phyloP scores from a whole-genome alignment of 92 coral and sea anemone species.

The Zoanthus sansibaricus region DNA sequence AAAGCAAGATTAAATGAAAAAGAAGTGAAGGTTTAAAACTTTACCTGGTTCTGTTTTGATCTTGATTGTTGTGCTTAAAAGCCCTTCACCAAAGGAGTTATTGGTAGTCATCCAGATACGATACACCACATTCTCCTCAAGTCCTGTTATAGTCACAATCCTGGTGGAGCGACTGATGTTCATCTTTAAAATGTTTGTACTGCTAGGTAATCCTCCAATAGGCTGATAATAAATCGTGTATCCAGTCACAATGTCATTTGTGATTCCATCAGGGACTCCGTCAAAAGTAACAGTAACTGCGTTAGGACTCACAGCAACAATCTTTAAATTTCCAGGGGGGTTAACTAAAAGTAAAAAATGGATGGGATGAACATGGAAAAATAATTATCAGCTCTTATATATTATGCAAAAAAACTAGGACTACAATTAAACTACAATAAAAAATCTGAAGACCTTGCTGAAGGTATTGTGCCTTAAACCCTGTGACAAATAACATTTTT shows the following conservation, averaged over 20 bases:
- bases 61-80: neutral
- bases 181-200: neutral
- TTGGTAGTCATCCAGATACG: neutral
- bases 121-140: conserved; percentile 15
- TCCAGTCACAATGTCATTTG: neutral
- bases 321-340: neutral
- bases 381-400: too few species aligned
- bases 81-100: conserved; percentile 4
- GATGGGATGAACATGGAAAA: too few species aligned
- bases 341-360: too few species aligned
- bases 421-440: too few species aligned
- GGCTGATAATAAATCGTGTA: conserved; percentile 18
- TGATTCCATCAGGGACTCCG: neutral
- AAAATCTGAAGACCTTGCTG: too few species aligned
- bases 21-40: neutral
- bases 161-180: neutral
- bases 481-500: too few species aligned
- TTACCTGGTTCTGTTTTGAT: neutral
- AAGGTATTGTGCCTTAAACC: too few species aligned
- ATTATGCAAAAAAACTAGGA: too few species aligned
- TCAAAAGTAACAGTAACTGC: neutral
- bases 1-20: too few species aligned
- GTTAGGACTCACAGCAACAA: neutral
- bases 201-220: neutral
- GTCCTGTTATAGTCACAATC: neutral